Conservation (phyloP, 2,888 invertebrate species). For the Parapristionchus giblindavisi region DNA sequence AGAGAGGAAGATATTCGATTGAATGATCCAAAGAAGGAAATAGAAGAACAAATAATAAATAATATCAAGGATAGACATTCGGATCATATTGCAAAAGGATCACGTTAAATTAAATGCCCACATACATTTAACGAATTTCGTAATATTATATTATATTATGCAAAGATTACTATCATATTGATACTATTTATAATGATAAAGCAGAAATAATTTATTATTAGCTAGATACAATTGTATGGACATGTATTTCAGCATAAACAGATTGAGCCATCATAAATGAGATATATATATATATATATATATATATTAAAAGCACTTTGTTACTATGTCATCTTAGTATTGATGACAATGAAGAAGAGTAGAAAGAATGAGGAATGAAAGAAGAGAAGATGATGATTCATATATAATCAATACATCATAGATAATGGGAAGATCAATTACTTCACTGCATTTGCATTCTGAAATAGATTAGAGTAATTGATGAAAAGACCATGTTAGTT, state of each 20-base stretch:
- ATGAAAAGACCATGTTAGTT: too few species aligned
- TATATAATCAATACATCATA: too few species aligned
- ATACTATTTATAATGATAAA: constrained; percentile 21
- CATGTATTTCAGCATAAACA: constrained; percentile 32
- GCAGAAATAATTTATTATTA: constrained; percentile 13
- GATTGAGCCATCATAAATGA: constrained; percentile 20
- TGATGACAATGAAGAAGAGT: constrained; percentile 6
- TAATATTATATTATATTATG: neutral
- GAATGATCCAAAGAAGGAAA: constrained; percentile 32
- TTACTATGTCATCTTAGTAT: constrained; percentile 18
- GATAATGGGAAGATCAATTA: constrained; percentile 23
- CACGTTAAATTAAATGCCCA: neutral
- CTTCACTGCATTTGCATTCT: constrained; percentile 38
- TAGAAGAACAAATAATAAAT: constrained; percentile 40
- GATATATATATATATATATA: too few species aligned
- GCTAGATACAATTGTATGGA: constrained; percentile 20
- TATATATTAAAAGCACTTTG: constrained; percentile 12
- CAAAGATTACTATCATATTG: constrained; percentile 13
- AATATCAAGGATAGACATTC: constrained; percentile 31
- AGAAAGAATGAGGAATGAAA: constrained; percentile 1
- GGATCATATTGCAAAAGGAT: constrained; percentile 2
- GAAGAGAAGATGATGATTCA: neutral
- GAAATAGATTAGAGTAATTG: constrained; percentile 20
- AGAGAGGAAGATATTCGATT: constrained; percentile 26
- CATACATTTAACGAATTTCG: neutral